Conservation (phyloP, 2,113 vertebrate genomes). For the Menura novaehollandiae region DNA sequence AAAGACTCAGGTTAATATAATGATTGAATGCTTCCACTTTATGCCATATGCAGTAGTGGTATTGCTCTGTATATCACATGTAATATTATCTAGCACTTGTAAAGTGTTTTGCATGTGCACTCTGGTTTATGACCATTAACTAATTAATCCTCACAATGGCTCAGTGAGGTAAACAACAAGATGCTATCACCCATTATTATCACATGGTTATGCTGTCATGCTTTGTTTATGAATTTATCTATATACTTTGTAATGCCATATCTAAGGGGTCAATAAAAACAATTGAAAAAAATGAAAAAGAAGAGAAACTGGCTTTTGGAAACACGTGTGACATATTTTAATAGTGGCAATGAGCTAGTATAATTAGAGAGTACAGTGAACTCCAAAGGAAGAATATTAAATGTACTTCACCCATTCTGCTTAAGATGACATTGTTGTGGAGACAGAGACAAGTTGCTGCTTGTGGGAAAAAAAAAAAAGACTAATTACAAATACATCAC, state of each 20-base stretch:
- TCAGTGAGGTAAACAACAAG: conserved; percentile 29
- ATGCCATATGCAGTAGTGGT: conserved; percentile 6
- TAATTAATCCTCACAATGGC: conserved; percentile 53
- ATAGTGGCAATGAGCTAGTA: neutral
- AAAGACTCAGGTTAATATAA: conserved; percentile 59
- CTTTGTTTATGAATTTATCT: conserved; percentile 33
- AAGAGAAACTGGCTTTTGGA: neutral
- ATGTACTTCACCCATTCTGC: neutral
- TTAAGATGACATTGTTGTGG: neutral
- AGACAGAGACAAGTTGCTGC: neutral
- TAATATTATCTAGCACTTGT: conserved; percentile 40
- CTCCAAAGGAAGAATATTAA: neutral
- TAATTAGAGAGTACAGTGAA: neutral
- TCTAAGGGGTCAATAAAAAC: conserved; percentile 6
- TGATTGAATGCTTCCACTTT: conserved; percentile 53
- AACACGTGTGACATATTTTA: neutral
- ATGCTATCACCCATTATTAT: conserved; percentile 19
- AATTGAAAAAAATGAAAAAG: neutral
- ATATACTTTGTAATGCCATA: neutral
- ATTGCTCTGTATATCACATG: conserved; percentile 37
- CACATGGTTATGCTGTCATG: neutral
- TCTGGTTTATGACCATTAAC: conserved; percentile 52
- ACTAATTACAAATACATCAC: neutral
- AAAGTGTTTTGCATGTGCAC: conserved; percentile 29
- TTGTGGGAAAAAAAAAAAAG: neutral